These are phyloP conservation scores for Anas bahamensis DNA, from an alignment of 2,797 vertebrate species.

Conservation along the genomic window DNA sequence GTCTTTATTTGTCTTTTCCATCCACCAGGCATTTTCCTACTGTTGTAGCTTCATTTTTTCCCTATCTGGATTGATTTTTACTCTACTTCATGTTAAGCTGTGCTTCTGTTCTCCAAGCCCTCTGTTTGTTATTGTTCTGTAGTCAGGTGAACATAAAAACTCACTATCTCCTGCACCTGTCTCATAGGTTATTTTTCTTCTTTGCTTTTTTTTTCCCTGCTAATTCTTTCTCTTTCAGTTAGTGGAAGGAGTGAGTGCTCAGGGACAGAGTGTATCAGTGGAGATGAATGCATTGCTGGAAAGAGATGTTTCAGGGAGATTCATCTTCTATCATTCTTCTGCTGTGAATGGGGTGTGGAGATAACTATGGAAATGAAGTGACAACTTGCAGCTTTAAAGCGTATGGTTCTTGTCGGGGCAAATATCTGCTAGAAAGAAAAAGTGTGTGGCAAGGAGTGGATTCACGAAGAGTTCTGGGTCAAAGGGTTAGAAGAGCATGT, in stretches of 20 bases:
- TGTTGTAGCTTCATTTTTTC: neutral
- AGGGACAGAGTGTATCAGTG: neutral
- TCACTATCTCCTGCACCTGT: neutral
- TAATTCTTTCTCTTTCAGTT: neutral
- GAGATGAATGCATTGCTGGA: neutral
- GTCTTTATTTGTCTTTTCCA: neutral
- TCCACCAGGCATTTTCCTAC: neutral
- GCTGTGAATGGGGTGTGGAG: neutral
- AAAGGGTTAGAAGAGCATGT: neutral
- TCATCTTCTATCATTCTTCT: neutral
- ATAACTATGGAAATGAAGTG: conserved; percentile 5
- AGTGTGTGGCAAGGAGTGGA: neutral
- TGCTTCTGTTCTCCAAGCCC: neutral
- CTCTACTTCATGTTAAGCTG: neutral
- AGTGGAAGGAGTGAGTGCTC: neutral
- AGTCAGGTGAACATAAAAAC: neutral
- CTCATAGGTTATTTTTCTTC: neutral
- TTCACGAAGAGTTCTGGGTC: neutral
- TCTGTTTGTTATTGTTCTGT: conserved; percentile 4
- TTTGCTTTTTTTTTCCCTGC: neutral
- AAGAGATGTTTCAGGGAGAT: neutral
- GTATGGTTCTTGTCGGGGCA: neutral
- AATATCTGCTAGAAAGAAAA: neutral
- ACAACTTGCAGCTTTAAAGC: neutral
- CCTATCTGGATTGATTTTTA: neutral